These are phyloP conservation scores for Xyrauchen texanus DNA, from an alignment of 2,113 vertebrate genomes.

Conservation along the genomic window DNA sequence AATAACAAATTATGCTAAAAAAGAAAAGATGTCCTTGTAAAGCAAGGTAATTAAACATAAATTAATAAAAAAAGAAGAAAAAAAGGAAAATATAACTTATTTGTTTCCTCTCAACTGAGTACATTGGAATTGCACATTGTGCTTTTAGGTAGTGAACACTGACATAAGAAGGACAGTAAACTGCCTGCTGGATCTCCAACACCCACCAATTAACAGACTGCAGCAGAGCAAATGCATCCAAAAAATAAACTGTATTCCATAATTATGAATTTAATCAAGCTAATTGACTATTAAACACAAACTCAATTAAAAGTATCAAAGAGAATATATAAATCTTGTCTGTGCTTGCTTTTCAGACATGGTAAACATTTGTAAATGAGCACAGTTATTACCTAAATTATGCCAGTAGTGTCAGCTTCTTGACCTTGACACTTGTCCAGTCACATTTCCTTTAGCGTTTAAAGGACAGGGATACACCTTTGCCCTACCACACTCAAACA, in stretches of 20 bases:
- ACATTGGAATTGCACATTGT: no score
- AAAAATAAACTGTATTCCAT: neutral
- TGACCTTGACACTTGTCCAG: constrained; percentile 14
- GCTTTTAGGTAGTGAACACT: neutral
- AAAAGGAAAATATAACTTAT: neutral
- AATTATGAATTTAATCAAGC: constrained; percentile 69
- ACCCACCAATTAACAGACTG: no score
- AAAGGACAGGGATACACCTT: constrained; percentile 6
- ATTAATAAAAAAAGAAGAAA: neutral
- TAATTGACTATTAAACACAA: constrained; percentile 56
- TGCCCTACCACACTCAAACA: neutral
- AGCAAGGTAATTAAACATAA: neutral
- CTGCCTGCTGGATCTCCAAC: neutral
- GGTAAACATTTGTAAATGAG: constrained; percentile 68
- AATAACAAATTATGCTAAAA: constrained; percentile 17
- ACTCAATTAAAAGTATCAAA: constrained; percentile 61
- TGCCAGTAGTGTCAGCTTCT: constrained; percentile 11
- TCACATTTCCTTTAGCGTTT: neutral
- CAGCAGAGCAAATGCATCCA: no score
- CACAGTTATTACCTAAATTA: constrained; percentile 36
- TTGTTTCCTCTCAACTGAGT: neutral
- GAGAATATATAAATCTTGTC: constrained; percentile 59
- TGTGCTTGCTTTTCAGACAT: constrained; percentile 56
- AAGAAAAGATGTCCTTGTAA: constrained; percentile 15
- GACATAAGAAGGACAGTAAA: neutral